These are phyloP conservation scores for Elysia chlorotica DNA, from an alignment of 1,140 invertebrate genomes.

Conservation along the genomic window DNA sequence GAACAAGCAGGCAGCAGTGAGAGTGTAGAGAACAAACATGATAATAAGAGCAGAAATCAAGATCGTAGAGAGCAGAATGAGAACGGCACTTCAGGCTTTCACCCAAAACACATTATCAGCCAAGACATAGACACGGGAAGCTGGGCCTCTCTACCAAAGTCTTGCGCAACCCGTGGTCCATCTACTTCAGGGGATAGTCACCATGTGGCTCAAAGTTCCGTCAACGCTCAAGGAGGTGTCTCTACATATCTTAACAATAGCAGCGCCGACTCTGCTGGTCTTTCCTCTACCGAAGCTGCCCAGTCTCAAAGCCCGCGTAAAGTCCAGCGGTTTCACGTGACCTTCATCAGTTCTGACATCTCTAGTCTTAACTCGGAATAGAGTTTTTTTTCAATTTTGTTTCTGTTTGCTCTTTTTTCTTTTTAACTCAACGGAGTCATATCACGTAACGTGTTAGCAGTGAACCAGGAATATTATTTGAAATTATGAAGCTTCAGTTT, in stretches of 20 bases:
- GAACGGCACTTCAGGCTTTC: too few species aligned
- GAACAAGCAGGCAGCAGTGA: neutral
- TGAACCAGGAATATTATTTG: too few species aligned
- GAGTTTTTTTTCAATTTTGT: too few species aligned
- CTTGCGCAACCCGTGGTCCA: neutral
- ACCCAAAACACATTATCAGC: too few species aligned
- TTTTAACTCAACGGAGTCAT: too few species aligned
- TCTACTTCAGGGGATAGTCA: neutral
- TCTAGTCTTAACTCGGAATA: constrained; percentile 13
- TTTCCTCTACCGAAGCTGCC: neutral
- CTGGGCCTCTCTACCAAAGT: too few species aligned
- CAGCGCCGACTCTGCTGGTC: neutral
- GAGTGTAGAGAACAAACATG: neutral
- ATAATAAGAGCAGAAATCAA: too few species aligned
- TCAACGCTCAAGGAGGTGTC: neutral
- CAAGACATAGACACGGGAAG: neutral
- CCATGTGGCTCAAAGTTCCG: neutral
- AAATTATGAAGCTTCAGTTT: too few species aligned
- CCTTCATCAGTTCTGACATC: constrained; percentile 11
- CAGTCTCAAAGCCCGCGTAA: neutral
- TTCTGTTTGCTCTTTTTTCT: too few species aligned
- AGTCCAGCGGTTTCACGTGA: constrained; percentile 16
- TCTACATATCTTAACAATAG: neutral
- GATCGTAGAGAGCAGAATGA: neutral
- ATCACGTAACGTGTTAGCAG: too few species aligned